Percentiles rank a stretch among this genome's conserved stretches.
phyloP scores from a whole-genome alignment of 2,797 vertebrate genomes.

The Sebastiscus albofasciatus region DNA sequence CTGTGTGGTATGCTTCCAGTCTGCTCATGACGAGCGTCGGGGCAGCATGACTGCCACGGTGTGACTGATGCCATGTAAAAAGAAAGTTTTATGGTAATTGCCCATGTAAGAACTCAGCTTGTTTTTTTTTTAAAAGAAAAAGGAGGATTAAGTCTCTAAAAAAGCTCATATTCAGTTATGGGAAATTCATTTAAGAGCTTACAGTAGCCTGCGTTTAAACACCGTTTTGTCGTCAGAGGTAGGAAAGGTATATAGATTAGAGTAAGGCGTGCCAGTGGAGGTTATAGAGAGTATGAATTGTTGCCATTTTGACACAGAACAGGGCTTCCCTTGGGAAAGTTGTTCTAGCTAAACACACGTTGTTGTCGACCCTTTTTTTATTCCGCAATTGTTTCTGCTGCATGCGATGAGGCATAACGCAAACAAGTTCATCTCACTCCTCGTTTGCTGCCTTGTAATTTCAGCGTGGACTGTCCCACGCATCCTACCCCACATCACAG shows the following conservation, averaged over 20 bases:
- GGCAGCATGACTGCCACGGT: constrained; percentile 50
- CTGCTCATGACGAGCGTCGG: constrained; percentile 55
- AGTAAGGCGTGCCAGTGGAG: constrained; percentile 7
- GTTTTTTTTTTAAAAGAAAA: constrained; percentile 7
- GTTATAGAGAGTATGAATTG: constrained; percentile 21
- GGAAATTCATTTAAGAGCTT: constrained; percentile 59
- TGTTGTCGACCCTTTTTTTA: constrained; percentile 48
- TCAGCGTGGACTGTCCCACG: constrained; percentile 56
- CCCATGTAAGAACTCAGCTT: constrained; percentile 57
- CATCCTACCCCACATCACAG: constrained; percentile 75
- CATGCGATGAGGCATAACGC: constrained; percentile 65
- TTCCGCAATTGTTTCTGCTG: constrained; percentile 65
- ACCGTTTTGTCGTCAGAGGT: constrained; percentile 32
- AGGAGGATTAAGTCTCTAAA: constrained; percentile 21
- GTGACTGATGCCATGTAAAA: constrained; percentile 56
- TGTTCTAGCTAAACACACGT: constrained; percentile 52
- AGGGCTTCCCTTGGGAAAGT: constrained; percentile 79
- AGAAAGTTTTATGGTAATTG: constrained; percentile 67
- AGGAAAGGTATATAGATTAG: constrained; percentile 44
- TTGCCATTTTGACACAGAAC: constrained; percentile 64
- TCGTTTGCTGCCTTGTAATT: constrained; percentile 78
- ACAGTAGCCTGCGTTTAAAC: constrained; percentile 47
- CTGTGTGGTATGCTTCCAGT: constrained; percentile 40
- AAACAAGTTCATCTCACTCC: constrained; percentile 71
- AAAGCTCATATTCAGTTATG: constrained; percentile 40